Percentiles rank a stretch among this genome's conserved stretches.
Evolutionary conservation across 2,888 invertebrate genomes (phyloP).

Genomic region (Eupelmus urozonus): DNA sequence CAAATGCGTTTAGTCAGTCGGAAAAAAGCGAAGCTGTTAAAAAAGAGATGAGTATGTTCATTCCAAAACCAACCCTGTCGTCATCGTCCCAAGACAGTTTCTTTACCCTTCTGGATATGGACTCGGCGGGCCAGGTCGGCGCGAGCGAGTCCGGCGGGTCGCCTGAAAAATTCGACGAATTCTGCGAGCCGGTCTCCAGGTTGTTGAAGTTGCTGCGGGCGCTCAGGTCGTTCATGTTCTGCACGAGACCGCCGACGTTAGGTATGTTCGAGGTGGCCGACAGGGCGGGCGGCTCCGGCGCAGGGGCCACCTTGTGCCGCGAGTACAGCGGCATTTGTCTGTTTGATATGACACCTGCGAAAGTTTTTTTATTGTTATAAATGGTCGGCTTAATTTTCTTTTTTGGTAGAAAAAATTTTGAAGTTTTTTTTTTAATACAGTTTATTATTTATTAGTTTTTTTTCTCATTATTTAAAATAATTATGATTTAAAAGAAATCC

Average conservation of each 20-base stretch:
- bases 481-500: too few species aligned
- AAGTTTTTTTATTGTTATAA: too few species aligned
- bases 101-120: constrained; percentile 86
- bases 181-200: constrained; percentile 67
- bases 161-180: constrained; percentile 73
- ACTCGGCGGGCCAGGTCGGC: constrained; percentile 83
- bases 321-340: constrained; percentile 70
- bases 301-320: constrained; percentile 72
- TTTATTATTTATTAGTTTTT: too few species aligned
- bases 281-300: constrained; percentile 70
- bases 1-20: too few species aligned
- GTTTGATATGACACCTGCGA: constrained; percentile 68
- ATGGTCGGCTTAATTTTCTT: background rate
- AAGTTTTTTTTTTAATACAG: too few species aligned
- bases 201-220: constrained; percentile 69
- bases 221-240: constrained; percentile 75
- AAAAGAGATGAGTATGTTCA: too few species aligned
- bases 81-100: constrained; percentile 89
- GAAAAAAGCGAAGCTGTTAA: too few species aligned
- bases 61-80: constrained; percentile 66
- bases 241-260: constrained; percentile 73
- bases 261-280: constrained; percentile 75
- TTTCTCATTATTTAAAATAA: too few species aligned
- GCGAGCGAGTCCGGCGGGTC: constrained; percentile 73
- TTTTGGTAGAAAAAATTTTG: too few species aligned